Percentiles rank a stretch among this genome's conserved stretches.
phyloP scores from a whole-genome alignment of 2,797 vertebrate species.

The Glossophaga mutica region DNA sequence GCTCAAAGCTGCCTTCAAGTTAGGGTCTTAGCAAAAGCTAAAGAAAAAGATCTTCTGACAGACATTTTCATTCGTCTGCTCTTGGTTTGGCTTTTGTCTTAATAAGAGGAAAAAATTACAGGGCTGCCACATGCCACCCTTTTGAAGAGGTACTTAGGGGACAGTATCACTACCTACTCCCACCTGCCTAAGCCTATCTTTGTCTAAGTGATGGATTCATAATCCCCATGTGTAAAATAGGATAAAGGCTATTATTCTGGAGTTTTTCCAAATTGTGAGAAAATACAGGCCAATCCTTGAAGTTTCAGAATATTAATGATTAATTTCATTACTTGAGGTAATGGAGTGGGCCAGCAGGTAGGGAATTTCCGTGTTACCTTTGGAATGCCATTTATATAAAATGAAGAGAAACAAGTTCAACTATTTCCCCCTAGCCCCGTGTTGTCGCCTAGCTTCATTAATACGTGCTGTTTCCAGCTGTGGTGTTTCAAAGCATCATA shows the following conservation, averaged over 20 bases:
- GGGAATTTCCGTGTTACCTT: background rate
- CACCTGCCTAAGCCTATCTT: background rate
- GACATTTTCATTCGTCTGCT: conserved; percentile 30
- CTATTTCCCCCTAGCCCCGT: background rate
- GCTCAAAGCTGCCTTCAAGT: conserved; percentile 19
- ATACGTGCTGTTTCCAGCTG: background rate
- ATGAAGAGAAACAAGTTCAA: background rate
- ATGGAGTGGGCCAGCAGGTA: background rate
- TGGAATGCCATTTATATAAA: background rate
- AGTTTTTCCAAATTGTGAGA: conserved; percentile 23
- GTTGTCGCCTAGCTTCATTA: background rate
- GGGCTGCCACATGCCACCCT: background rate
- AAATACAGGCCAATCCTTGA: background rate
- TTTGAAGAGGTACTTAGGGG: conserved; percentile 1
- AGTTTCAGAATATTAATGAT: background rate
- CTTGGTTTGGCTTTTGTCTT: conserved; percentile 21
- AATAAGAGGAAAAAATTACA: conserved; percentile 17
- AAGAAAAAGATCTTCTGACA: background rate
- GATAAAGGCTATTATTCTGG: background rate
- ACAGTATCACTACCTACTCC: background rate
- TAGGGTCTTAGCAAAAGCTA: background rate
- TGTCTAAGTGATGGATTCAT: background rate
- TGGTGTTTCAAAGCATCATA: background rate
- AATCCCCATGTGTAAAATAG: background rate
- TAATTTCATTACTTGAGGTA: background rate